Conservation (phyloP, 1,140 invertebrate species). For the Penaeus vannamei region DNA sequence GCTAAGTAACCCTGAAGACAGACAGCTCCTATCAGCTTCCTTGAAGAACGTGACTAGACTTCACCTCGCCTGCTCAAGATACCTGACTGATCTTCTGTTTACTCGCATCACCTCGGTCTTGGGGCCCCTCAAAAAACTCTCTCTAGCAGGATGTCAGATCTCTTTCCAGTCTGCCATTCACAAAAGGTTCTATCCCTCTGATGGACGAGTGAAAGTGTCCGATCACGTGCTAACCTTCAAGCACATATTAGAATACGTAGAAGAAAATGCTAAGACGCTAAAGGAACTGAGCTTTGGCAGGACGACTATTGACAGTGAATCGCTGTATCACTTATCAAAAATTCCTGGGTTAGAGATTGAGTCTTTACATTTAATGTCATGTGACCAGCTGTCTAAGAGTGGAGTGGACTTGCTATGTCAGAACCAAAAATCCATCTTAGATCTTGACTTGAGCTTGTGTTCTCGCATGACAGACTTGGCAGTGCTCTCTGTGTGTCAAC, state of each 20-base stretch:
- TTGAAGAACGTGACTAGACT: constrained; percentile 77
- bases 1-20: constrained; percentile 76
- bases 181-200: constrained; percentile 78
- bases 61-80: constrained; percentile 79
- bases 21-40: constrained; percentile 73
- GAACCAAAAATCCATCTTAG: constrained; percentile 76
- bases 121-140: constrained; percentile 76
- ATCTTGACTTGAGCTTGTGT: constrained; percentile 78
- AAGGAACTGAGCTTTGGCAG: constrained; percentile 78
- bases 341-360: constrained; percentile 75
- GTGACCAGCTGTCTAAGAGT: constrained; percentile 79
- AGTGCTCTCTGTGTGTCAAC: constrained; percentile 76
- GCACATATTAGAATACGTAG: constrained; percentile 77
- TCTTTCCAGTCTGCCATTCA: constrained; percentile 80
- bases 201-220: constrained; percentile 74
- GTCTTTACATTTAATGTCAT: constrained; percentile 76
- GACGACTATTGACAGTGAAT: constrained; percentile 78
- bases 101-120: constrained; percentile 78
- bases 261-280: constrained; percentile 74
- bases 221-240: constrained; percentile 81
- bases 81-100: constrained; percentile 81
- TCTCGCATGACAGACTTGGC: constrained; percentile 78
- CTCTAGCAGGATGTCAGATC: constrained; percentile 79
- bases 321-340: constrained; percentile 75
- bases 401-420: constrained; percentile 76